These are phyloP conservation scores for Acanthochromis polyacanthus DNA, from an alignment of 2,113 vertebrate genomes.

Conservation along the genomic window DNA sequence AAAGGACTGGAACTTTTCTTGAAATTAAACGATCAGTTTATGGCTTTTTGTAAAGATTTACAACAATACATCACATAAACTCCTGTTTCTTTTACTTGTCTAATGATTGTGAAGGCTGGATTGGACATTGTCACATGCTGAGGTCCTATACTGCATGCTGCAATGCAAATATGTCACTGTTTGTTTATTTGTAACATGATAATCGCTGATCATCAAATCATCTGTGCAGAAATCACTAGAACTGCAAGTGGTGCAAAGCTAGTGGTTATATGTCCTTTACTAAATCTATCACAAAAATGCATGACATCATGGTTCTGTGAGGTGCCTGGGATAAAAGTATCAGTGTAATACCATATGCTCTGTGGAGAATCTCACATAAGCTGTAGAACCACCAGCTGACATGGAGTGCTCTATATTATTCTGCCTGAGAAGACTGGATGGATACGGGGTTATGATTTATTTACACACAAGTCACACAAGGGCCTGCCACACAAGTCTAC, in stretches of 20 bases:
- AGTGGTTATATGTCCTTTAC: background rate
- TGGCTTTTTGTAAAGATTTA: too few relatives aligned
- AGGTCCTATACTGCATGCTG: too few relatives aligned
- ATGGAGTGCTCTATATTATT: slow-evolving; percentile 34
- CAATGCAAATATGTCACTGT: too few relatives aligned
- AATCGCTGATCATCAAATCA: slow-evolving; percentile 2
- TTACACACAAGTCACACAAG: slow-evolving; percentile 19
- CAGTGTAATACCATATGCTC: slow-evolving; percentile 6
- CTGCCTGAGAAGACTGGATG: slow-evolving; percentile 23
- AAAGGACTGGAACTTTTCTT: too few relatives aligned
- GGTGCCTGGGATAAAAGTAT: slow-evolving; percentile 28
- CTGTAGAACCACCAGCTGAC: slow-evolving; percentile 6
- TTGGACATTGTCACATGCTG: too few relatives aligned
- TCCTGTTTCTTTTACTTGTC: too few relatives aligned
- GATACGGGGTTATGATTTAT: slow-evolving; percentile 35
- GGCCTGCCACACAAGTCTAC: slow-evolving; percentile 4
- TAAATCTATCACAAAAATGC: slow-evolving; percentile 27
- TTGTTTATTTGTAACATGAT: background rate
- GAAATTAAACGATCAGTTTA: too few relatives aligned
- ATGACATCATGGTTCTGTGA: slow-evolving; percentile 21
- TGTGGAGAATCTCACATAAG: slow-evolving; percentile 17
- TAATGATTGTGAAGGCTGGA: too few relatives aligned
- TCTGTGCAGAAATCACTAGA: slow-evolving; percentile 6
- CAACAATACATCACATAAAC: too few relatives aligned
- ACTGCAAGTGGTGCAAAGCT: background rate